These are phyloP conservation scores for Darevskia nairensis DNA, from an alignment of 2,797 vertebrate species.

Conservation along the genomic window DNA sequence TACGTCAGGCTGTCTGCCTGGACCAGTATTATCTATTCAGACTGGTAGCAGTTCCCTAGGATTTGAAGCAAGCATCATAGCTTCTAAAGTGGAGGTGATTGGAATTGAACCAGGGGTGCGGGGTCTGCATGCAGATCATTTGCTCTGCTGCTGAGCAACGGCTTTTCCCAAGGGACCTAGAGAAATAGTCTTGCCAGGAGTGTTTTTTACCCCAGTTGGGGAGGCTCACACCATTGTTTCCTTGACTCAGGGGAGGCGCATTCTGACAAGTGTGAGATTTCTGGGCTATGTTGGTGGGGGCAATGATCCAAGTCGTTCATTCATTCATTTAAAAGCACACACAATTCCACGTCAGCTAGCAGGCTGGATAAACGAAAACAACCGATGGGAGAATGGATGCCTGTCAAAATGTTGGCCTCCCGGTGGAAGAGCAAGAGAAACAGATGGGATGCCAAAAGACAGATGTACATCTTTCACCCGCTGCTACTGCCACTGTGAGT, in stretches of 20 bases:
- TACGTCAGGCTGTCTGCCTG: not conserved
- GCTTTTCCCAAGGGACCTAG: no score
- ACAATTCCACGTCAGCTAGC: not conserved
- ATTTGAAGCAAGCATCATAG: no score
- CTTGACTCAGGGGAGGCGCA: not conserved
- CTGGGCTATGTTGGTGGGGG: not conserved
- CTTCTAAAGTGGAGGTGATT: no score
- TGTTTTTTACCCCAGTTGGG: not conserved
- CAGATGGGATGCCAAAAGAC: not conserved
- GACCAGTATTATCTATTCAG: not conserved
- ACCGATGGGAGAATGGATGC: not conserved
- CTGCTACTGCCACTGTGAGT: no score
- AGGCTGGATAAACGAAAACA: not conserved
- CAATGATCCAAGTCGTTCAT: not conserved
- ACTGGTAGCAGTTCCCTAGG: not conserved
- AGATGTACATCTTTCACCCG: not conserved
- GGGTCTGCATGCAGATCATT: no score
- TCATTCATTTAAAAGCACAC: not conserved
- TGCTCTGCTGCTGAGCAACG: no score
- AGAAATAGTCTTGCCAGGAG: no score
- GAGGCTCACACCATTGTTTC: not conserved
- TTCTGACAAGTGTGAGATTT: not conserved
- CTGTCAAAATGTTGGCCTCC: not conserved
- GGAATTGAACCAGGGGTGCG: no score
- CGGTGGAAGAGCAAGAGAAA: not conserved